Evolutionary conservation across 1,140 invertebrate genomes (phyloP), one percentile per base, ranked within the genome.

Genomic region (Diuraphis noxia): DNA sequence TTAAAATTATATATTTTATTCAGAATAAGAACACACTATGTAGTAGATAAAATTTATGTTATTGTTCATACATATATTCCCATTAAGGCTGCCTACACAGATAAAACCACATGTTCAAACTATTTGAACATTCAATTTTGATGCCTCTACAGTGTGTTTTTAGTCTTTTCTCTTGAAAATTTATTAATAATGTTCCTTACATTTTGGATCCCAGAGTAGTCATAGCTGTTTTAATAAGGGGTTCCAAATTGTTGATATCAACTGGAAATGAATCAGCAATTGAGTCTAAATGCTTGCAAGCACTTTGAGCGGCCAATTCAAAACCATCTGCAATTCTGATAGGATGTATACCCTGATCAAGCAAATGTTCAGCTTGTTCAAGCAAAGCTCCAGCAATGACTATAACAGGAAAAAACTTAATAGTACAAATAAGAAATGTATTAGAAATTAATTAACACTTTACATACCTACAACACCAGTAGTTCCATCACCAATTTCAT

Each of bases 181-280:
- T 81, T 40, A 25, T 38, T 23, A 38, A 92, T 10, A 88, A 92
- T 38, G 81, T 34, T 38, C 46, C 93, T 95, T 95, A 97, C 96
- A 99, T 99, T 95, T 99, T 99, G n/a, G 99, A 99, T 34, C 98
- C 98, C 36, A 99, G 95, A 1, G 99, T 99, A 0, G 99, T 99
- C 97, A 99, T 99, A 10, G 99, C 99, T 52, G 98, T 97, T 94
- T 98, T 96, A 92, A 99, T 96, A 0, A 99, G 95, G 46, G 98
- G 97, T 93, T 99, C 98, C 90, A 96, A 94, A 93, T 99, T 97
- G 1, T 97, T 95, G 0, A 95, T 95, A 93, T 97, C 96, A 52
- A 99, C 96, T 1, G 97, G 97, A 94, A 99, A 99, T 34, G 96
- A 95, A 93, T 99, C 97, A 86, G 98, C 96, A 93, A 99, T 98